These are phyloP conservation scores for Datnioides undecimradiatus DNA, from an alignment of 2,113 vertebrate genomes.

Conservation along the genomic window DNA sequence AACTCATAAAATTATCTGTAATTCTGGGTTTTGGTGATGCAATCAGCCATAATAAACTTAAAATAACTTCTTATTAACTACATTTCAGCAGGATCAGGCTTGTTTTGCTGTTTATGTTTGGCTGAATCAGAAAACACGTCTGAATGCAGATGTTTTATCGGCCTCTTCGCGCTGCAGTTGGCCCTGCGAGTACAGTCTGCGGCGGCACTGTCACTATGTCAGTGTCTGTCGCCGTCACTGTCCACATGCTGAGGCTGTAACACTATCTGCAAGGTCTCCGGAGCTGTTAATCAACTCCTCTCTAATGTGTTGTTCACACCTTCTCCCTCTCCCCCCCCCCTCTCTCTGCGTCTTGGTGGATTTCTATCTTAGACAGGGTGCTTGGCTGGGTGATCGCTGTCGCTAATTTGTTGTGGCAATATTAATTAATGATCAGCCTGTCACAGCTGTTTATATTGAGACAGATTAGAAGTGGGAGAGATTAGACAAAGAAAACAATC, in stretches of 20 bases:
- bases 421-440: constrained; percentile 90
- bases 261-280: constrained; percentile 65
- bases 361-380: constrained; percentile 71
- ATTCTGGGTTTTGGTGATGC: neutral
- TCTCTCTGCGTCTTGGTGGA: constrained; percentile 63
- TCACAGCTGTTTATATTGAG: constrained; percentile 85
- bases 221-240: constrained; percentile 47
- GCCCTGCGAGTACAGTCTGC: constrained; percentile 44
- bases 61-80: neutral
- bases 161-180: constrained; percentile 45
- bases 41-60: neutral
- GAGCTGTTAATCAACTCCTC: constrained; percentile 77
- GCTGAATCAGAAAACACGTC: neutral
- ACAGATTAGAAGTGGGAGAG: constrained; percentile 85
- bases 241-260: constrained; percentile 65
- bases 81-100: too few species aligned
- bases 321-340: constrained; percentile 53
- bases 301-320: constrained; percentile 82
- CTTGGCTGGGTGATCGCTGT: constrained; percentile 77
- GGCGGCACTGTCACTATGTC: constrained; percentile 50
- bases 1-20: too few species aligned
- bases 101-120: too few species aligned
- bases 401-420: constrained; percentile 88
- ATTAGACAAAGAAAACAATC: constrained; percentile 87
- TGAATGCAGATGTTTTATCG: constrained; percentile 58